Evolutionary conservation across 2,797 vertebrate species (phyloP).

Genomic region (Micromesistius poutassou): DNA sequence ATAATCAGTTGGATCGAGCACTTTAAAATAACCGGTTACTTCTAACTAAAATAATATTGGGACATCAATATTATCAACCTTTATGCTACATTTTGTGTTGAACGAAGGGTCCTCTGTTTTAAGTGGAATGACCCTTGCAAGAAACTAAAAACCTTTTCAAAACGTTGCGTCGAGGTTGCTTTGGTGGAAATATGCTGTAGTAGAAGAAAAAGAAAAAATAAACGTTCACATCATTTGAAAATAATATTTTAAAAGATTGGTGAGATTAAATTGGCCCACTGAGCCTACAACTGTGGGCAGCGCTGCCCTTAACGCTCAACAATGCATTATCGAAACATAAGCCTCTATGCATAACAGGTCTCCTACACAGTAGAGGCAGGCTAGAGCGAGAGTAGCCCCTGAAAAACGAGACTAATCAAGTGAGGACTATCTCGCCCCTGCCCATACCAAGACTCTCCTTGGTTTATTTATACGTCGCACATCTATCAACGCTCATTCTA

Average conservation of each 20-base stretch:
- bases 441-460: constrained; percentile 11
- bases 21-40: background rate
- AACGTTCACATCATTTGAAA: too few relatives aligned
- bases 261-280: background rate
- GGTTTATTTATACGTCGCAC: constrained; percentile 31
- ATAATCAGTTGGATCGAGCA: background rate
- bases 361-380: constrained; percentile 27
- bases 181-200: too few relatives aligned
- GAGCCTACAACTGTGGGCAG: too few relatives aligned
- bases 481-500: constrained; percentile 72
- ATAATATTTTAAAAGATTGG: background rate
- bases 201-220: too few relatives aligned
- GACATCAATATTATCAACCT: background rate
- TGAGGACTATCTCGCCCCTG: background rate
- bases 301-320: background rate
- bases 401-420: constrained; percentile 5
- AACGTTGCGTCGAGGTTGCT: background rate
- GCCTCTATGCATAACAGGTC: background rate
- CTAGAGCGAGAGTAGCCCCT: constrained; percentile 41
- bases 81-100: background rate
- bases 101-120: too few relatives aligned
- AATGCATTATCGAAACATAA: background rate
- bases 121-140: too few relatives aligned
- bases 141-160: background rate
- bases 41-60: background rate